phyloP scores from a whole-genome alignment of 2,113 vertebrate genomes.

The Pachycephala philippinensis region DNA sequence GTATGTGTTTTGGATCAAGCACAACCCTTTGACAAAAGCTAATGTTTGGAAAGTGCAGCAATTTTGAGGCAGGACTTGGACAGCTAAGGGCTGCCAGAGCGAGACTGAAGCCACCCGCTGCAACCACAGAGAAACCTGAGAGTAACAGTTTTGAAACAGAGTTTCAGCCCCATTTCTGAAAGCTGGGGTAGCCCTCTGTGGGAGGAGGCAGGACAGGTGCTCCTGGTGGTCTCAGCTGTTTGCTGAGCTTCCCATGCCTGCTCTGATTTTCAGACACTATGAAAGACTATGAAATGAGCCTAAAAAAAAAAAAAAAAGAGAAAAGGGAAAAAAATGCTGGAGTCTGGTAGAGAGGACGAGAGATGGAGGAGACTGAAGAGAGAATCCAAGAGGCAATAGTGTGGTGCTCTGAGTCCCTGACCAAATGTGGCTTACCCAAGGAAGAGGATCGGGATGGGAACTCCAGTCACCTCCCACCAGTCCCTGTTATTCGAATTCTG shows the following conservation, averaged over 20 bases:
- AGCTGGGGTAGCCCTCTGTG: fast-evolving
- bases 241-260: not conserved
- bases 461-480: fast-evolving
- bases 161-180: not conserved
- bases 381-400: not conserved
- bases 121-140: not conserved
- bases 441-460: not conserved
- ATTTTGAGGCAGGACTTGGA: not conserved
- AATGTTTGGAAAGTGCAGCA: not conserved
- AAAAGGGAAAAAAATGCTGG: not conserved
- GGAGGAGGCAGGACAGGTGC: not conserved
- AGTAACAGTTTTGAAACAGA: not conserved
- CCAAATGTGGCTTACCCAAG: fast-evolving
- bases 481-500: not conserved
- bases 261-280: not conserved
- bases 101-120: not conserved
- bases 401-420: not conserved
- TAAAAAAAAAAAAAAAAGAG: not conserved
- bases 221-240: not conserved
- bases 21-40: not conserved
- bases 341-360: not conserved
- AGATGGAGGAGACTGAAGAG: not conserved
- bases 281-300: not conserved
- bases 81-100: not conserved
- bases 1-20: not conserved